phyloP scores from a whole-genome alignment of 2,797 vertebrate species.

The Macropodus opercularis region DNA sequence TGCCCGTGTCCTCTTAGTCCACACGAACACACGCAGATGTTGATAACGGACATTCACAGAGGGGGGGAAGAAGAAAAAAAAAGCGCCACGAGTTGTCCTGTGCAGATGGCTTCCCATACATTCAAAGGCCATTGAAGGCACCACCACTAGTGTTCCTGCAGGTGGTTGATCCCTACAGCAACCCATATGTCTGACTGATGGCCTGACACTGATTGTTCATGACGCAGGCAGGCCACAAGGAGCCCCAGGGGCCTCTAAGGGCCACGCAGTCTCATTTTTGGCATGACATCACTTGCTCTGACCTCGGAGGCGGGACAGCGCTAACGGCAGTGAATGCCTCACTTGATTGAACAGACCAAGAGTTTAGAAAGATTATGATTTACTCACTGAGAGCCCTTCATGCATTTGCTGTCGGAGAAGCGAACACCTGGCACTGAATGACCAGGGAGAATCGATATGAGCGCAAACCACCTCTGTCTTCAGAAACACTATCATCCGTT shows the following conservation, averaged over 20 bases:
- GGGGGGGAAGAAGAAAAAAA: background rate
- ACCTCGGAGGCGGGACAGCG: constrained; percentile 55
- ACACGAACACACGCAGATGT: constrained; percentile 55
- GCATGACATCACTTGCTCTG: constrained; percentile 62
- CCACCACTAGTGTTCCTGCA: constrained; percentile 69
- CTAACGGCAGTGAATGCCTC: constrained; percentile 42
- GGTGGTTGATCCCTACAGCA: constrained; percentile 55
- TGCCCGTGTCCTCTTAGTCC: constrained; percentile 55
- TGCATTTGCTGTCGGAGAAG: constrained; percentile 33
- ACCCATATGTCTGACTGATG: constrained; percentile 41
- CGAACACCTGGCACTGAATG: constrained; percentile 21
- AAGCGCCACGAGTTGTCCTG: constrained; percentile 1
- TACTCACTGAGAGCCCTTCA: constrained; percentile 17
- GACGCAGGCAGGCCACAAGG: constrained; percentile 58
- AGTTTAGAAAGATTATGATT: constrained; percentile 35
- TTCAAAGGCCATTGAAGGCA: constrained; percentile 50
- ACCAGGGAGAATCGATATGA: constrained; percentile 28
- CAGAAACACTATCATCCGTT: background rate
- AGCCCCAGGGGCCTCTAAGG: constrained; percentile 35
- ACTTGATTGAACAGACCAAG: constrained; percentile 46
- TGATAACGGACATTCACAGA: constrained; percentile 27
- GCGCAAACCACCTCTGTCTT: constrained; percentile 6
- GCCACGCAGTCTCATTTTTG: constrained; percentile 52
- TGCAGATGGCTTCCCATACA: constrained; percentile 40
- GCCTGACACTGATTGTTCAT: constrained; percentile 57